Evolutionary conservation across 2,113 vertebrate genomes (phyloP).

Genomic region (Paradisaea rubra): DNA sequence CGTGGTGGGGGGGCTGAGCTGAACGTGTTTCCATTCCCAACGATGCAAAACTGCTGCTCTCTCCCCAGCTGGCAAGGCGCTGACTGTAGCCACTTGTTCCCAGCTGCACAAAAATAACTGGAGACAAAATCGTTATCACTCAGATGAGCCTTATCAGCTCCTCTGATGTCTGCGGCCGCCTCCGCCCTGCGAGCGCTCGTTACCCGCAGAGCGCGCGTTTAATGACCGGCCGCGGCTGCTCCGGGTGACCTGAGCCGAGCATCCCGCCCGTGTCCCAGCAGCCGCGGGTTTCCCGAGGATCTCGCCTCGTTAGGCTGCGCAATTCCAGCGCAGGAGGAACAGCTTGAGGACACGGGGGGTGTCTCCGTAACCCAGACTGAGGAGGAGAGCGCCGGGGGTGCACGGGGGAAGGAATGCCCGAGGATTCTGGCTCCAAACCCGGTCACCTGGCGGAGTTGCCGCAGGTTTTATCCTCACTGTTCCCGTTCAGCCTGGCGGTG

Average conservation of each 20-base stretch:
- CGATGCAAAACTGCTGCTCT: background rate
- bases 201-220: background rate
- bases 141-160: slow-evolving; percentile 25
- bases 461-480: background rate
- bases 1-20: background rate
- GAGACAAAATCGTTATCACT: slow-evolving; percentile 1
- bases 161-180: background rate
- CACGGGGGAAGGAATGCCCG: fast-evolving
- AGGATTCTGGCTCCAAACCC: fast-evolving
- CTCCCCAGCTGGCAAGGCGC: slow-evolving; percentile 34
- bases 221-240: background rate
- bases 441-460: background rate
- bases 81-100: slow-evolving; percentile 35
- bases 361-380: background rate
- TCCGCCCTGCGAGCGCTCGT: background rate
- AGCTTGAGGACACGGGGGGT: background rate
- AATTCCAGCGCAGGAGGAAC: background rate
- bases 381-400: background rate
- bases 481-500: slow-evolving; percentile 65
- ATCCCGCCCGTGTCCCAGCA: background rate
- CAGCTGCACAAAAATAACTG: slow-evolving; percentile 33
- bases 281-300: background rate
- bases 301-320: background rate
- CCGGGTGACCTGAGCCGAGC: background rate
- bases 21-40: background rate